Base-by-base conservation (phyloP, 2,113 vertebrate genomes). In the Apteryx mantelli region DNA sequence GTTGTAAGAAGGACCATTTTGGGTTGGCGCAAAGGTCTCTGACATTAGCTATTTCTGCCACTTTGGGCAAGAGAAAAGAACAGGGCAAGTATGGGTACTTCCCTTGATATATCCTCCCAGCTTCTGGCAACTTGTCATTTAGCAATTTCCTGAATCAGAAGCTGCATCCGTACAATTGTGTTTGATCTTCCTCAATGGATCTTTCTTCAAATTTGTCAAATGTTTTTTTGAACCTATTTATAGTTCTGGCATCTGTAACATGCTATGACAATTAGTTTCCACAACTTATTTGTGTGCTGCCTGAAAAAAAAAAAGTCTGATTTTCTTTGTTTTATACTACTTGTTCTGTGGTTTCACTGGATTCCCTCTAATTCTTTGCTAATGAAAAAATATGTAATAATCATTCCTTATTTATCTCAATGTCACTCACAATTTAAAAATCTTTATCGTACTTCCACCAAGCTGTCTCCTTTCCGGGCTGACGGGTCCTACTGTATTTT, bases 101-200 rank as follows among this genome's bases (percentile, higher is more conserved):
- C 53, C 70, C 63, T 56, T 77, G 53, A 88, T 87, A 73, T 48
- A 95, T 66, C 71, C 75, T 94, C 78, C 71, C 12, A 2, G 84
- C 58, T 94, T 80, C 88, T 93, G 95, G 94, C 93, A 97, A 95
- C 53, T 80, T 88, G 66, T 96, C 82, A 89, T 91, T 95, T 89
- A 93, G 94, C 82, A 77, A 93, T 95, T 96, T 97, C 95, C 96
- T 95, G 93, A 94, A 90, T 96, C 75, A 65, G 40, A 95, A 82
- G 63, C 93, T 90, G 89, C 82, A 96, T 95, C 91, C 44, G n/a
- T 86, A 82, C 87, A 74, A 80, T 48, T 66, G 70, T 21, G 63
- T 96, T 95, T 95, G 91, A 95, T 96, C 75, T 96, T 58, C 10
- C 63, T 96, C 95, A 97, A 93, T 94, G 75, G 78, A 91, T 69